phyloP scores from a whole-genome alignment of 2,113 vertebrate genomes.

The Alectura lathami region DNA sequence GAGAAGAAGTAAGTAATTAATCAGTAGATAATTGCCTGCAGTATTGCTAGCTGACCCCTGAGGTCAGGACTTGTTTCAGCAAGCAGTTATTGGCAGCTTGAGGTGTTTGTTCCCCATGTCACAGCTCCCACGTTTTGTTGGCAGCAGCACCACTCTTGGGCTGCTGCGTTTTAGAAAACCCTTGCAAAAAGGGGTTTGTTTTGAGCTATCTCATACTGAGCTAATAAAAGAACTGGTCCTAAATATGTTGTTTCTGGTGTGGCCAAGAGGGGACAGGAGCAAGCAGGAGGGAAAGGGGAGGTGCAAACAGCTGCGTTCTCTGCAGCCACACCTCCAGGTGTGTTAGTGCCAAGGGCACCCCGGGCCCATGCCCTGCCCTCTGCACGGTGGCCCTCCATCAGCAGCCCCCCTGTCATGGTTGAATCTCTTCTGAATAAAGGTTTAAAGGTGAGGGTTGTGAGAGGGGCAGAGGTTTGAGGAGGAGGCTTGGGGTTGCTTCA shows the following conservation, averaged over 20 bases:
- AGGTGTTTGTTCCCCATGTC: neutral
- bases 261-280: neutral
- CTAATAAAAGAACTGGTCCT: neutral
- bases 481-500: neutral
- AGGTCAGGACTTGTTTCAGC: neutral
- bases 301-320: neutral
- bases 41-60: neutral
- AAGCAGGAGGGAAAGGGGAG: neutral
- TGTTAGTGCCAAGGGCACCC: neutral
- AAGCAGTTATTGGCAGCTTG: neutral
- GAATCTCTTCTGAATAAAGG: neutral
- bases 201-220: neutral
- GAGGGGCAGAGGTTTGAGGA: neutral
- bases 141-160: neutral
- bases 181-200: neutral
- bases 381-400: neutral
- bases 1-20: accelerated
- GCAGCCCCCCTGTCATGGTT: neutral
- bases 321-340: neutral
- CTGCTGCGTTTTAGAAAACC: neutral
- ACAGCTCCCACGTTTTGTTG: neutral
- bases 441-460: neutral
- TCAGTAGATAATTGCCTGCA: neutral
- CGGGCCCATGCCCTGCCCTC: neutral
- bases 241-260: neutral